A percentile compares a stretch with the other conserved stretches of the same genome.
phyloP scores from a whole-genome alignment of 2,888 invertebrate genomes.

The Formica aserva region DNA sequence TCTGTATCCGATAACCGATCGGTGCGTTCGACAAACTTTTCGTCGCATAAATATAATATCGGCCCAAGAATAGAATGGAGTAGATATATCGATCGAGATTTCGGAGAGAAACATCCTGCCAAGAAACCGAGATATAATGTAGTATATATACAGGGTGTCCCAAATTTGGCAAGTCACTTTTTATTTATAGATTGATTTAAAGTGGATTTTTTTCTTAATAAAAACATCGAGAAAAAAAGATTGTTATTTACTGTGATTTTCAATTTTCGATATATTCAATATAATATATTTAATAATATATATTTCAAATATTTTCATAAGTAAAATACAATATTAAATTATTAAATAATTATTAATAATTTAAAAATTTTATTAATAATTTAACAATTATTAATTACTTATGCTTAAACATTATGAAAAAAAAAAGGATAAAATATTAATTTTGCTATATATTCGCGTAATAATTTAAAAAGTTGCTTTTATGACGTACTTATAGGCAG shows the following conservation, averaged over 20 bases:
- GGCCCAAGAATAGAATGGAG: slow-evolving; percentile 8
- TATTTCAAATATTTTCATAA: neutral
- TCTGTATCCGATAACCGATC: neutral
- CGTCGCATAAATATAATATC: neutral
- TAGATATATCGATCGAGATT: neutral
- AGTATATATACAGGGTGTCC: neutral
- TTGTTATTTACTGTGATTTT: neutral
- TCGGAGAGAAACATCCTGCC: neutral
- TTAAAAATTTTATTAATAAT: neutral
- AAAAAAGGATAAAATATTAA: neutral
- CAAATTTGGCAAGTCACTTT: neutral
- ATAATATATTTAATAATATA: too few relatives aligned
- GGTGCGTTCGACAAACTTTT: neutral
- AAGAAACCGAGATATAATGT: neutral
- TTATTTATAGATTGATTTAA: neutral
- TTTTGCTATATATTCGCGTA: neutral
- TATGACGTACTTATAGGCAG: too few relatives aligned
- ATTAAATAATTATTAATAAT: neutral
- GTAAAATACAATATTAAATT: neutral
- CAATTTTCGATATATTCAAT: neutral
- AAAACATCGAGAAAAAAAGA: neutral
- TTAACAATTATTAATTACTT: neutral
- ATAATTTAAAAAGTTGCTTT: neutral
- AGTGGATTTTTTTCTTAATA: neutral
- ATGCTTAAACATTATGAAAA: neutral